Conservation (phyloP, 2,888 invertebrate genomes). For the Crocallis elinguaria region DNA sequence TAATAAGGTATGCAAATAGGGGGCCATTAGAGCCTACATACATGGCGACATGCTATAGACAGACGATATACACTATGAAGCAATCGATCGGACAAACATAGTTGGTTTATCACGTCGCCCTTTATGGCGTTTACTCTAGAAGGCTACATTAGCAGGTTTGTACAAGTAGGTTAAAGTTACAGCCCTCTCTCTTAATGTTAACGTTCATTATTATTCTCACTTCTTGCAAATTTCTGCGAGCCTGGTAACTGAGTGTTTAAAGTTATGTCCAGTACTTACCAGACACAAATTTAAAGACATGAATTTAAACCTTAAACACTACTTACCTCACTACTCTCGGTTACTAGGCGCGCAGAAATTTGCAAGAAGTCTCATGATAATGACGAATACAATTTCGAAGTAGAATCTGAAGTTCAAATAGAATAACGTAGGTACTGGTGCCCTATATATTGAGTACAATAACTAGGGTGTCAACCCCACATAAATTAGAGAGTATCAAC, state of each 20-base stretch:
- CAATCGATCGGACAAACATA: conserved; percentile 36
- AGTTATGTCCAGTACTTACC: too few species aligned
- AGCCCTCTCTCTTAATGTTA: neutral
- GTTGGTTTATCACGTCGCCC: conserved; percentile 24
- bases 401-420: neutral
- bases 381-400: neutral
- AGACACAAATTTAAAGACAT: too few species aligned
- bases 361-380: too few species aligned
- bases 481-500: conserved; percentile 16
- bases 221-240: neutral
- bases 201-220: neutral
- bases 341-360: too few species aligned
- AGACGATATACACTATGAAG: conserved; percentile 8
- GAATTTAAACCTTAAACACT: too few species aligned
- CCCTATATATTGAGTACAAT: neutral
- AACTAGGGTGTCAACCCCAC: conserved; percentile 13
- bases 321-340: too few species aligned
- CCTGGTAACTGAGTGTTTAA: too few species aligned
- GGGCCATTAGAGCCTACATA: conserved; percentile 27
- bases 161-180: conserved; percentile 11
- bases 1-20: conserved; percentile 31
- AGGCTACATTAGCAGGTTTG: conserved; percentile 10
- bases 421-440: neutral
- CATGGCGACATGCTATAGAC: conserved; percentile 24
- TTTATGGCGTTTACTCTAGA: conserved; percentile 27